phyloP scores from a whole-genome alignment of 2,797 vertebrate genomes.

The Furcifer pardalis region DNA sequence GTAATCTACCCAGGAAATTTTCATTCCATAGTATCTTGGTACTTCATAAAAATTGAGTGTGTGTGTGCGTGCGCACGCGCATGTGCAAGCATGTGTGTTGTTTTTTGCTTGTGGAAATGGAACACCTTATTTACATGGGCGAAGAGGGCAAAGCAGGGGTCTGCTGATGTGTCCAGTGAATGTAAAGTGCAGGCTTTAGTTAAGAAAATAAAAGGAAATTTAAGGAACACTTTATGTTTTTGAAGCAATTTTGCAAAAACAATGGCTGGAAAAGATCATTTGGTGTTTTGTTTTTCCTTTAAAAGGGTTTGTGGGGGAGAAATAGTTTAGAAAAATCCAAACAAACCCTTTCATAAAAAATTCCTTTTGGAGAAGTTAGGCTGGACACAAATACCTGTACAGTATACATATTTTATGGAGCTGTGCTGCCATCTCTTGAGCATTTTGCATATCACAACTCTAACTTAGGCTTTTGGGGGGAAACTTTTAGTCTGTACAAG shows the following conservation, averaged over 20 bases:
- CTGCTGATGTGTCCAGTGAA: background rate
- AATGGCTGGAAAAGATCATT: background rate
- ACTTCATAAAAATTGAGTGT: background rate
- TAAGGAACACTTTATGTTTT: slow-evolving; percentile 14
- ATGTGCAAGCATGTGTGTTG: too few relatives aligned
- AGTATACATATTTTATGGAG: background rate
- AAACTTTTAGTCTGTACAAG: too few relatives aligned
- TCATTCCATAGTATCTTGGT: background rate
- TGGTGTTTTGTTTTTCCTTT: background rate
- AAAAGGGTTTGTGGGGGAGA: background rate
- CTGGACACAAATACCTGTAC: too few relatives aligned
- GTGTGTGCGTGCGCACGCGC: too few relatives aligned
- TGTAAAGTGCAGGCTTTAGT: background rate
- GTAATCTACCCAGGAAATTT: background rate
- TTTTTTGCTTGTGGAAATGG: background rate
- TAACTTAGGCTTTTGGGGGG: too few relatives aligned
- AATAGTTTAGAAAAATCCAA: background rate
- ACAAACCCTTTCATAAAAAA: background rate
- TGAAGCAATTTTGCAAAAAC: background rate
- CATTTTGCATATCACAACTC: background rate
- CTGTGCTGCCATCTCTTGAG: slow-evolving; percentile 10
- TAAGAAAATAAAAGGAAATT: slow-evolving; percentile 14
- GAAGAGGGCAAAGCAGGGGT: too few relatives aligned
- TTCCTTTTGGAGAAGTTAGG: background rate
- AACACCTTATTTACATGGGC: background rate